Evolutionary conservation across 2,797 vertebrate species (phyloP), one percentile per base, ranked within the genome.

Genomic region (Hydrolagus colliei): DNA sequence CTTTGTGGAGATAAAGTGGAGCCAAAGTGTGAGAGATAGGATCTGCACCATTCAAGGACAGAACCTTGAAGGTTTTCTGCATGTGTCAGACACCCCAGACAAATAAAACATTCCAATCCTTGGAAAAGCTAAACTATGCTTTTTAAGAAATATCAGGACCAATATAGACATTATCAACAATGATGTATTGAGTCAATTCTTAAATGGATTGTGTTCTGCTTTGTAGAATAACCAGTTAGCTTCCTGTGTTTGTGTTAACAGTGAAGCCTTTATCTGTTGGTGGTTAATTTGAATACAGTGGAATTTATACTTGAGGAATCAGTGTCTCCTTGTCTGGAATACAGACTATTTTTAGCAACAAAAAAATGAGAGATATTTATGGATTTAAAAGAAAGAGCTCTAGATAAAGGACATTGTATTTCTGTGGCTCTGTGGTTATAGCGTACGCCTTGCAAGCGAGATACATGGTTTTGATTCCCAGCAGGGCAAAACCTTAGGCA

Each of bases 251-350:
- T 88, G 86, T 32, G 86, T 73, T 14, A 87, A 91, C 90, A 91
- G 91, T 71, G 88, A 87, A 85, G 88, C 88, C 89, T 91, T 91
- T 89, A 89, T 90, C 90, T 91, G 86, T 86, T 88, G 13, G 6
- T 74, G 88, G 87, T 85, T 73, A 0, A 86, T 86, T 89, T 88
- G 86, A 88, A 91, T 90, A 91, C 91, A 89, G 86, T 86, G 88
- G 79, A 89, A 90, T 90, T 86, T 92, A 86, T 91, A 88, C 92
- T 91, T 92, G 89, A 89, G 89, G 88, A 89, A 91, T 91, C 89
- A 90, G 89, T 88, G 88, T 90, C 89, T 88, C 87, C 88, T 89
- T 89, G 87, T 87, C 87, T 88, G 86, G 88, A 91, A 92, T 87
- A 65, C 22, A 86, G 87, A 88, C 89, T 92, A 88, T 93, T 89